These are phyloP conservation scores for Puffinus mauretanicus DNA, from an alignment of 2,113 vertebrate species.

Conservation along the genomic window DNA sequence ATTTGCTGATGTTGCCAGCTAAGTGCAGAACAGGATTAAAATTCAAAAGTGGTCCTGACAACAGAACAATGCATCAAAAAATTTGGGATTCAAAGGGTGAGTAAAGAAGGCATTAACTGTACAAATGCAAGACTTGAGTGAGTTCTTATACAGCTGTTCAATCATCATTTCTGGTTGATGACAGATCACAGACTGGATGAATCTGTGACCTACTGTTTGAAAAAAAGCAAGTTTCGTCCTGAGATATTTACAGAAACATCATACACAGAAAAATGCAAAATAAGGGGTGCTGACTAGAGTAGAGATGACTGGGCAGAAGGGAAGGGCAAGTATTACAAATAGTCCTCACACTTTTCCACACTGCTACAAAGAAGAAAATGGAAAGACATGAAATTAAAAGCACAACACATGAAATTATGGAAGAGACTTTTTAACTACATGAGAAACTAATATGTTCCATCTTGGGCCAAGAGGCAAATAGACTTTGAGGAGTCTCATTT, in stretches of 20 bases:
- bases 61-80: neutral
- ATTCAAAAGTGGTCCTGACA: conserved; percentile 3
- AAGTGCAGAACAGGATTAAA: neutral
- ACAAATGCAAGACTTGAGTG: neutral
- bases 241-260: neutral
- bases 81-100: neutral
- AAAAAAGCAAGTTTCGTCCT: neutral
- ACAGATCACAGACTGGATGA: neutral
- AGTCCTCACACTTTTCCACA: neutral
- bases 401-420: neutral
- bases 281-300: neutral
- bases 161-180: neutral
- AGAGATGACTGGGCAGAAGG: neutral
- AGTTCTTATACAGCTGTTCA: neutral
- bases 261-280: neutral
- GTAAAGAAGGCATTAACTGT: neutral
- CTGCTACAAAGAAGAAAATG: neutral
- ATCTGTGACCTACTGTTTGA: neutral
- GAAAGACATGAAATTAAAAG: neutral
- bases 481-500: neutral
- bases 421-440: neutral
- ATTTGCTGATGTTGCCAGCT: conserved; percentile 27
- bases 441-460: neutral
- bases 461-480: neutral
- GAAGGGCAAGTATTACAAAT: neutral